These are phyloP conservation scores for Corydoras maculifer DNA, from an alignment of 2,113 vertebrate species.

Conservation along the genomic window DNA sequence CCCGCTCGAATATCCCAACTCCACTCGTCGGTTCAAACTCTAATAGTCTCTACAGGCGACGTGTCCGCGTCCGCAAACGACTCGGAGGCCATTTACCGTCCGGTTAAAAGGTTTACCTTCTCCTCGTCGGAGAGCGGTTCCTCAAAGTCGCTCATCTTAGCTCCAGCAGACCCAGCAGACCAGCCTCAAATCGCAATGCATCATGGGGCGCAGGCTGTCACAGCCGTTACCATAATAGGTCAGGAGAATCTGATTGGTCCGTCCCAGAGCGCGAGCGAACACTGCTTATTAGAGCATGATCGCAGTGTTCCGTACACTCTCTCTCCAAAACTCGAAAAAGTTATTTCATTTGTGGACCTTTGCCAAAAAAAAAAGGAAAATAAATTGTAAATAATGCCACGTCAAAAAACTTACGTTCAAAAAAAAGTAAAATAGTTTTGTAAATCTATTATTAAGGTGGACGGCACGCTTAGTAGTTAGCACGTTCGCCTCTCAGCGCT, in stretches of 20 bases:
- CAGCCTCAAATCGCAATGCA: slow-evolving; percentile 53
- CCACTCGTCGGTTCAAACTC: not conserved
- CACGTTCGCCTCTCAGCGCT: no score
- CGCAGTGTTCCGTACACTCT: no score
- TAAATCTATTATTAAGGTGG: no score
- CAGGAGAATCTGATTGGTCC: slow-evolving; percentile 43
- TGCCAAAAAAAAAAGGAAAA: no score
- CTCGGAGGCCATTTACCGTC: not conserved
- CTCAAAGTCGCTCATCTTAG: slow-evolving; percentile 91
- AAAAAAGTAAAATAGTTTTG: no score
- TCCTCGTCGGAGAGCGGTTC: slow-evolving; percentile 88
- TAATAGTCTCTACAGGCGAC: not conserved
- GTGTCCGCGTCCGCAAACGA: not conserved
- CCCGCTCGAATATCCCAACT: not conserved
- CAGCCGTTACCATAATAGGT: slow-evolving; percentile 50
- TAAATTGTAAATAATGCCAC: no score
- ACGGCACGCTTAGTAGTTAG: no score
- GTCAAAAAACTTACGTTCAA: no score
- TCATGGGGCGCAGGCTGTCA: slow-evolving; percentile 49
- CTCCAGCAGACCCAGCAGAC: slow-evolving; percentile 59
- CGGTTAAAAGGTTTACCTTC: slow-evolving; percentile 70
- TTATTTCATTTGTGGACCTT: no score
- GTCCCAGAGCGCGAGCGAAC: not conserved
- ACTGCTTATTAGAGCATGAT: not conserved
- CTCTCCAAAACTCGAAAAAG: no score